Base-by-base conservation (phyloP, 2,113 vertebrate genomes). In the Vidua chalybeata region DNA sequence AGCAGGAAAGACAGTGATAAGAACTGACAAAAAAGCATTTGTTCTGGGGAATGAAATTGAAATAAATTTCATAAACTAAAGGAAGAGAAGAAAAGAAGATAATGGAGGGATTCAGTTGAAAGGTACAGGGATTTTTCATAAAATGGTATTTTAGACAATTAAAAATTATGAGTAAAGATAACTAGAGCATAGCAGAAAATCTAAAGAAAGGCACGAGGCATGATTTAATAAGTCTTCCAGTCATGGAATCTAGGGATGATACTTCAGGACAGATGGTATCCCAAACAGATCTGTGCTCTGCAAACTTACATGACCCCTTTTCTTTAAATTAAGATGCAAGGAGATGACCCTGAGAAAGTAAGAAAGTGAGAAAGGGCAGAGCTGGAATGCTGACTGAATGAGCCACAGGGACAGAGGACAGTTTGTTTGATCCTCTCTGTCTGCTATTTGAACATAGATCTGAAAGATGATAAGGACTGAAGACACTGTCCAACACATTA, bases 281-380 rank as follows among this genome's bases (percentile, higher is more conserved):
- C 48, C 45, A 88, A 93, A 94, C 11, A 81, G 68, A 90, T 92
- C 64, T 28, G 30, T 71, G 77, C 61, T 86, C 76, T 6, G 10
- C 68, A 93, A 90, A 93, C 93, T 92, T 79, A 76, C 26, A 84
- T 84, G 90, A 96, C 88, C 88, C 19, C 49, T 72, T 87, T 93
- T 81, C 66, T 81, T 87, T 48, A 71, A 71, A 77, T 41, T 56
- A 81, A 72, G 73, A 84, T 81, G 66, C 84, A 82, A 84, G 52
- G 43, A 90, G 52, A 84, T 77, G 85, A 94, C 85, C 83, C 79
- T 78, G 89, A 84, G 62, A 94, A 96, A 94, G 92, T 61, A 55
- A 89, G 67, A 80, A 93, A 92, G 85, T 49, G 63, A 74, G 66
- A 92, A 90, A 92, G 62, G 75, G 72, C 64, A 51, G 22, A 31